Evolutionary conservation across 2,797 vertebrate genomes (phyloP).

Genomic region (Eulemur mongoz): DNA sequence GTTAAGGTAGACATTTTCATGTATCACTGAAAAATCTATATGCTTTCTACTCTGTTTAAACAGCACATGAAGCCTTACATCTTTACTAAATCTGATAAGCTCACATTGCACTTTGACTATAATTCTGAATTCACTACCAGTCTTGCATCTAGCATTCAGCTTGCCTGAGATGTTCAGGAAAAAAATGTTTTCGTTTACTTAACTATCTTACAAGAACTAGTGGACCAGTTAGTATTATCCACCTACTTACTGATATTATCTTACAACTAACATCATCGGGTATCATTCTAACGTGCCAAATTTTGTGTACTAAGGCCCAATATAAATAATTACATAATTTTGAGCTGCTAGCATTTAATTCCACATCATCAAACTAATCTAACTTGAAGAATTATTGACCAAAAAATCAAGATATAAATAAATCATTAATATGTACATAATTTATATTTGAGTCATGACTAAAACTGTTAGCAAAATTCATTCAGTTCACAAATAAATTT

Average conservation of each 20-base stretch:
- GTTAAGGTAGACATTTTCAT: constrained; percentile 66
- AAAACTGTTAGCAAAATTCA: constrained; percentile 12
- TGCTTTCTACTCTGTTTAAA: constrained; percentile 5
- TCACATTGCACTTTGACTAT: neutral
- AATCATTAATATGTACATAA: neutral
- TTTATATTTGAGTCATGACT: constrained; percentile 37
- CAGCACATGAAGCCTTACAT: neutral
- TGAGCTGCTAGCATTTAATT: neutral
- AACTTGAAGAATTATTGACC: constrained; percentile 2
- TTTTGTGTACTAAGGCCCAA: neutral
- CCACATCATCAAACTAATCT: neutral
- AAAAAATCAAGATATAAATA: constrained; percentile 23
- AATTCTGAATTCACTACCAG: neutral
- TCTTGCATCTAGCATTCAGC: neutral
- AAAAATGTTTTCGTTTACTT: neutral
- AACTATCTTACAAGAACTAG: neutral
- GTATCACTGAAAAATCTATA: neutral
- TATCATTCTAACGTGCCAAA: neutral
- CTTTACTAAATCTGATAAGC: neutral
- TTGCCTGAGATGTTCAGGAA: neutral
- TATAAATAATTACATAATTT: neutral
- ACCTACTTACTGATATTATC: neutral
- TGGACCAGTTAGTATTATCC: neutral
- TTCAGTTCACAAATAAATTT: constrained; percentile 14
- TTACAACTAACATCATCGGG: neutral